phyloP scores from a whole-genome alignment of 2,797 vertebrate genomes.

The Loris lydekkerianus region DNA sequence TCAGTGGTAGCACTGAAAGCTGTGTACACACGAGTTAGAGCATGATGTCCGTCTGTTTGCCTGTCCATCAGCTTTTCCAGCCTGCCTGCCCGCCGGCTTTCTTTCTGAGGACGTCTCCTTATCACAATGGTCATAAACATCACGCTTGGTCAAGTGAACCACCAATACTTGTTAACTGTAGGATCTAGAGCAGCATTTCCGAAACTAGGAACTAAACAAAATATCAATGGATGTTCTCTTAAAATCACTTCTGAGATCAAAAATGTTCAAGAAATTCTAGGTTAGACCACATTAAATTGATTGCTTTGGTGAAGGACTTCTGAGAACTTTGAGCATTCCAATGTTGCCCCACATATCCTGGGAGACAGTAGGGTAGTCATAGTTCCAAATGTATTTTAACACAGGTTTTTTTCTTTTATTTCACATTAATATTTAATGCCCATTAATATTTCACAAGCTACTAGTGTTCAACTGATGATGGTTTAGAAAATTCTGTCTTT shows the following conservation, averaged over 20 bases:
- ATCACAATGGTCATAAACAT: background rate
- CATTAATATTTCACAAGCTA: background rate
- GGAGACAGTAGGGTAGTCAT: background rate
- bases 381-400: background rate
- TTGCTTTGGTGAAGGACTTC: background rate
- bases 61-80: too few species aligned
- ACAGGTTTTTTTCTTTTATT: background rate
- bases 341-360: background rate
- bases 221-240: background rate
- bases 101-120: background rate
- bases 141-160: background rate
- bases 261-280: background rate
- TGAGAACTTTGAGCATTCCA: background rate
- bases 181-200: background rate
- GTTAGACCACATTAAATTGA: background rate
- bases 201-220: background rate
- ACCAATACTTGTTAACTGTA: background rate
- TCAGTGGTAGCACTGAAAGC: too few species aligned
- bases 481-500: constrained; percentile 19
- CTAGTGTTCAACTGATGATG: background rate
- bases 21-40: background rate
- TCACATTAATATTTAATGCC: background rate
- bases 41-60: background rate
- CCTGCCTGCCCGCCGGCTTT: background rate
- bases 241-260: background rate